Percentiles rank a stretch among this genome's conserved stretches.
These are phyloP conservation scores for Stegophylla sp. DNA, from an alignment of 2,888 invertebrate genomes.

Conservation along the genomic window DNA sequence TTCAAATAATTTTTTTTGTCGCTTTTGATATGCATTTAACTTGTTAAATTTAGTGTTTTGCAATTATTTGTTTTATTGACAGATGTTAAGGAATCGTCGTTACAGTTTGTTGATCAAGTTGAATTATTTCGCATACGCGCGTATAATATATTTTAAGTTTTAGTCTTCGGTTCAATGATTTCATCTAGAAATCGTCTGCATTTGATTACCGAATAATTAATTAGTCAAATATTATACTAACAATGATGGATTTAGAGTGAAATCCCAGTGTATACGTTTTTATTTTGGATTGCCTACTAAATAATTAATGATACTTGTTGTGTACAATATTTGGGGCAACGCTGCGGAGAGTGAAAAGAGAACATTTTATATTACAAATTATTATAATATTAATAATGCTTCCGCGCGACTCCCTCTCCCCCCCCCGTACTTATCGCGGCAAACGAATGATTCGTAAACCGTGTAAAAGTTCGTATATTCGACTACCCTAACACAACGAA, in stretches of 20 bases:
- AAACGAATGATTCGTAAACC: not conserved
- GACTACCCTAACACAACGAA: too few species aligned
- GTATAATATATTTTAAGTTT: not conserved
- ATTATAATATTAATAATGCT: not conserved
- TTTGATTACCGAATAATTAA: conserved; percentile 44
- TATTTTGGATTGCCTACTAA: conserved; percentile 6
- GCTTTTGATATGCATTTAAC: too few species aligned
- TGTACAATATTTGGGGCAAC: conserved; percentile 25
- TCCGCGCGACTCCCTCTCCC: not conserved
- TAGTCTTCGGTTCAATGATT: conserved; percentile 35
- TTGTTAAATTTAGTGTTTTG: not conserved
- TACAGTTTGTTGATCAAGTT: not conserved
- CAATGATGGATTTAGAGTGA: conserved; percentile 22
- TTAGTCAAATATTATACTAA: conserved; percentile 34
- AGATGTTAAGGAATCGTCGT: not conserved
- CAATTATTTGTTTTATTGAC: not conserved
- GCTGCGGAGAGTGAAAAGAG: not conserved
- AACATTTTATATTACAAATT: conserved; percentile 11
- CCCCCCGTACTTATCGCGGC: not conserved
- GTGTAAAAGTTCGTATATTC: not conserved
- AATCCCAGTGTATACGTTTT: conserved; percentile 17
- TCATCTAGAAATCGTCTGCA: conserved; percentile 3
- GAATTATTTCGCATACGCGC: not conserved
- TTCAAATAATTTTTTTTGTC: too few species aligned
- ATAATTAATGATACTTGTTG: conserved; percentile 47